Evolutionary conservation across 1,140 invertebrate genomes (phyloP).

Genomic region (Aphis craccivora): DNA sequence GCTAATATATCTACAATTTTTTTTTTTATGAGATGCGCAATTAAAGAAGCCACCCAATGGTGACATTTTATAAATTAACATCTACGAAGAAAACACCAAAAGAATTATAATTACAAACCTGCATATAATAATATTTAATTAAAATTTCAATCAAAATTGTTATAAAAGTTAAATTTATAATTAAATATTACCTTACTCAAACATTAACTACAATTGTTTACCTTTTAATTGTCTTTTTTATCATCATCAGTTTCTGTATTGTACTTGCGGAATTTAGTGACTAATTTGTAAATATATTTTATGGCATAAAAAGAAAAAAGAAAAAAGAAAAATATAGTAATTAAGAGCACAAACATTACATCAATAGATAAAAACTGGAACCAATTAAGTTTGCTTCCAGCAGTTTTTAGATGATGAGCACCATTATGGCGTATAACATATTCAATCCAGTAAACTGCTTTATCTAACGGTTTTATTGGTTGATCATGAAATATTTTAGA

Average conservation of each 20-base stretch:
- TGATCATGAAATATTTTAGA: conserved; percentile 64
- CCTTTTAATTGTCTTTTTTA: conserved; percentile 16
- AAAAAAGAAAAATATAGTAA: background rate
- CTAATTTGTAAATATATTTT: background rate
- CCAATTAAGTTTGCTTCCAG: conserved; percentile 56
- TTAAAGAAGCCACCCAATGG: too few species aligned
- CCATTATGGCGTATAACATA: conserved; percentile 62
- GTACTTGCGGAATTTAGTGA: too few species aligned
- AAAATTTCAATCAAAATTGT: background rate
- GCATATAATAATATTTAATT: background rate
- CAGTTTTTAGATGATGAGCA: conserved; percentile 60
- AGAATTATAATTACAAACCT: background rate
- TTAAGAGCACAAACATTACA: conserved; percentile 46
- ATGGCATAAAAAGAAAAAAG: background rate
- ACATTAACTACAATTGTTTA: background rate
- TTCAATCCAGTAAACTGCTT: conserved; percentile 63
- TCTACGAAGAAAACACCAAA: background rate
- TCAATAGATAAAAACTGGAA: conserved; percentile 60
- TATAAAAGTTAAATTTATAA: background rate
- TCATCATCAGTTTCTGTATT: background rate
- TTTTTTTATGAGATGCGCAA: too few species aligned
- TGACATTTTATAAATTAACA: background rate
- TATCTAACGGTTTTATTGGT: conserved; percentile 64
- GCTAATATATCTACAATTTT: too few species aligned
- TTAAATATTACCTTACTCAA: background rate